These are phyloP conservation scores for Tragelaphus oryx DNA, from an alignment of 2,797 vertebrate species.

Conservation along the genomic window DNA sequence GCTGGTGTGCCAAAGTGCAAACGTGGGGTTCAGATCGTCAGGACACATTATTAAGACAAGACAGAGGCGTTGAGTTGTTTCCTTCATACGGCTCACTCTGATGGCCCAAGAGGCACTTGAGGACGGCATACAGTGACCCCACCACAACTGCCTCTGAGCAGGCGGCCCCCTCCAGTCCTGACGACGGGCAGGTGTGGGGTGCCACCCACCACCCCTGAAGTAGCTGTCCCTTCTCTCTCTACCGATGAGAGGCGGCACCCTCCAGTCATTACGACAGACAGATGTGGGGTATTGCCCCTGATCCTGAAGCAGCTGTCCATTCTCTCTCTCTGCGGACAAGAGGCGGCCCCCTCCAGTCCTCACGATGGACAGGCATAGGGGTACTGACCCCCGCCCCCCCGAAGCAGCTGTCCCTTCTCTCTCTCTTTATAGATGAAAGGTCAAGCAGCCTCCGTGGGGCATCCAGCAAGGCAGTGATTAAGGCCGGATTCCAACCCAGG, in stretches of 20 bases:
- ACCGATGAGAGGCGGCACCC: too few relatives aligned
- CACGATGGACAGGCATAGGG: too few relatives aligned
- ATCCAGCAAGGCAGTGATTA: neutral
- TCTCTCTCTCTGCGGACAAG: too few relatives aligned
- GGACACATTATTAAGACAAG: neutral
- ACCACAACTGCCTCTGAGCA: neutral
- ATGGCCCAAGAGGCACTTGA: neutral
- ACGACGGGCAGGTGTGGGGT: too few relatives aligned
- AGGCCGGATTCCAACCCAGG: neutral
- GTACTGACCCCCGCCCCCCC: too few relatives aligned
- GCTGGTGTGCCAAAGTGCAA: neutral
- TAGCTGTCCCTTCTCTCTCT: neutral
- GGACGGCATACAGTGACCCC: neutral
- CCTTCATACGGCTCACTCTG: neutral
- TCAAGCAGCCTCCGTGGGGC: neutral
- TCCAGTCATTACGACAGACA: rapidly evolving
- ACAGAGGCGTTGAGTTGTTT: neutral
- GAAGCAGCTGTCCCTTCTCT: neutral
- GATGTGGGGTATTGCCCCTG: rapidly evolving
- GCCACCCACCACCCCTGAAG: neutral
- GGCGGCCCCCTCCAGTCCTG: too few relatives aligned
- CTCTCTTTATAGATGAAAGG: neutral
- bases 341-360: too few relatives aligned
- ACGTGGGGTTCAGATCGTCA: neutral
- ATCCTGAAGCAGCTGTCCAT: too few relatives aligned